Evolutionary conservation across 2,888 invertebrate species (phyloP).

Genomic region (Spilosoma lubricipeda): DNA sequence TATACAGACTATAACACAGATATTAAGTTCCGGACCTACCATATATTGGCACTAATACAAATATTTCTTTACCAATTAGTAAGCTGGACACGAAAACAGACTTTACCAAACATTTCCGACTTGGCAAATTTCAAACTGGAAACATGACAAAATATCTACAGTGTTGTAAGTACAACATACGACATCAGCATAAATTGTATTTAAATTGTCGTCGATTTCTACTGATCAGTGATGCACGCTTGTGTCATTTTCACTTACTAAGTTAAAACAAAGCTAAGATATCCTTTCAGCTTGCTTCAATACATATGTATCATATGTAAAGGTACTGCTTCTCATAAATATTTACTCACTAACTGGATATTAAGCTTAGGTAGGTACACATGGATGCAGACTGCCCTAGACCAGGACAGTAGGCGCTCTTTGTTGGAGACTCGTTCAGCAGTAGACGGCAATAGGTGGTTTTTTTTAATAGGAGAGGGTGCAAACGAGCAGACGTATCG

Average conservation of each 20-base stretch:
- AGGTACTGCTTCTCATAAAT: conserved; percentile 38
- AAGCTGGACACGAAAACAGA: conserved; percentile 26
- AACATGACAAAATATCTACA: conserved; percentile 56
- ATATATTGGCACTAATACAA: not conserved
- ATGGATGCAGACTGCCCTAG: not conserved
- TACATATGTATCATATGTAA: conserved; percentile 19
- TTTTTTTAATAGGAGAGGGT: too few relatives aligned
- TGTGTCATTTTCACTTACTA: conserved; percentile 74
- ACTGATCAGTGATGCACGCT: conserved; percentile 76
- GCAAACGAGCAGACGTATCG: too few relatives aligned
- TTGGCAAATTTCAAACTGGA: conserved; percentile 48
- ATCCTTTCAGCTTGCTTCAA: conserved; percentile 39
- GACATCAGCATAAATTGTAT: conserved; percentile 71
- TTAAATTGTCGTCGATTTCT: conserved; percentile 79
- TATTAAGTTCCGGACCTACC: not conserved
- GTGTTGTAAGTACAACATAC: conserved; percentile 57
- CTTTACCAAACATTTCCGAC: conserved; percentile 46
- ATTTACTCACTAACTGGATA: conserved; percentile 22
- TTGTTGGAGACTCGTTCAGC: too few relatives aligned
- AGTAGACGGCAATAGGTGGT: too few relatives aligned
- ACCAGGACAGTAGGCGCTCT: too few relatives aligned
- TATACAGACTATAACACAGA: not conserved
- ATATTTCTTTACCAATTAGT: not conserved
- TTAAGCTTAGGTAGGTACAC: too few relatives aligned
- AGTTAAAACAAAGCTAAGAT: conserved; percentile 55